A percentile compares a stretch with the other conserved stretches of the same genome.
Evolutionary conservation across 2,797 vertebrate species (phyloP).

Genomic region (Caiman crocodilus): DNA sequence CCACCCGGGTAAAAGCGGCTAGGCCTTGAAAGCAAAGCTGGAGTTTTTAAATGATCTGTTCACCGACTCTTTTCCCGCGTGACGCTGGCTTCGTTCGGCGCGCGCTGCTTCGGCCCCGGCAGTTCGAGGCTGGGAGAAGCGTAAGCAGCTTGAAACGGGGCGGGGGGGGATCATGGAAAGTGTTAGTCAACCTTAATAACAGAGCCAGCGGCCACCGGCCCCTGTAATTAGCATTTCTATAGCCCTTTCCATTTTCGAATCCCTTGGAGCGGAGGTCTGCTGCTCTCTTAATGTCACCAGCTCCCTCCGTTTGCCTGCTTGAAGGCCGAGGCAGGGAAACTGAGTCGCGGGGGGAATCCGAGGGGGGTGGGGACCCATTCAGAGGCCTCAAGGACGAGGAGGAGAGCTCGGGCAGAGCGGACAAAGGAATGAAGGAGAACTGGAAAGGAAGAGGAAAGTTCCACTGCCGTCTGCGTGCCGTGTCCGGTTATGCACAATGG

Average conservation of each 20-base stretch:
- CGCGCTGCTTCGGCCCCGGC: neutral
- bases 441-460: neutral
- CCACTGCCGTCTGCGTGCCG: fast-evolving
- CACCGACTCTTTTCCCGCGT: too few relatives aligned
- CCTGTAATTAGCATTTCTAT: neutral
- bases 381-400: neutral
- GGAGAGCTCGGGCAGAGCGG: fast-evolving
- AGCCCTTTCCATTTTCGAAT: neutral
- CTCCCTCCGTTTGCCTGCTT: neutral
- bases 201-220: neutral
- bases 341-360: neutral
- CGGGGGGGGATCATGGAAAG: neutral
- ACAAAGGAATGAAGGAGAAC: neutral
- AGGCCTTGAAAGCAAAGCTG: too few relatives aligned
- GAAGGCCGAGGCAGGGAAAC: neutral
- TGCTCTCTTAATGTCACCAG: too few relatives aligned
- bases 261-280: neutral
- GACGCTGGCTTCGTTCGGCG: too few relatives aligned
- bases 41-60: too few relatives aligned
- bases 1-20: too few relatives aligned
- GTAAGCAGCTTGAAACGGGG: conserved; percentile 23
- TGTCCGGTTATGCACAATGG: neutral
- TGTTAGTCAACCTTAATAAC: neutral
- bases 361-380: neutral
- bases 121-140: conserved; percentile 18